Conservation (phyloP, 2,888 invertebrate species). For the Cephus nigrinus region DNA sequence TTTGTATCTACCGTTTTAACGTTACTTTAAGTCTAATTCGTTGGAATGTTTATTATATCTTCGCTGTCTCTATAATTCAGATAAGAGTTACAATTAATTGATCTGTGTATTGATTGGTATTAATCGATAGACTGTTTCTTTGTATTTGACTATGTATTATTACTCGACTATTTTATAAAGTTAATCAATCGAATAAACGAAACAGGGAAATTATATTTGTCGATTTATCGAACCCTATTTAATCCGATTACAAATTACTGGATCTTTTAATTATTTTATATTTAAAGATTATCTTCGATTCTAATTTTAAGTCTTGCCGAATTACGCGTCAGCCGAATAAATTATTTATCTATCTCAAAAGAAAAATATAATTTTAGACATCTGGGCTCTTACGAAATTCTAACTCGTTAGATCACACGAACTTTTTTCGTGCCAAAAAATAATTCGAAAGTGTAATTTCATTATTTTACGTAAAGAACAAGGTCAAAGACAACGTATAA, state of each 20-base stretch:
- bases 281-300: background rate
- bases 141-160: no score
- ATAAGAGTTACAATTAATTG: background rate
- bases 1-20: background rate
- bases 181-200: background rate
- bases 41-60: background rate
- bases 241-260: background rate
- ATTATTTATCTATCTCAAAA: no score
- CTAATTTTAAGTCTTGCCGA: background rate
- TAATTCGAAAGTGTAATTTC: background rate
- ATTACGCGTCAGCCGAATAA: no score
- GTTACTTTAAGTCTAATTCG: background rate
- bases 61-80: background rate
- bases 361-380: no score
- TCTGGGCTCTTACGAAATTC: no score
- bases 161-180: background rate
- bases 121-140: no score
- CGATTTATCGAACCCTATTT: background rate
- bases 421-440: background rate
- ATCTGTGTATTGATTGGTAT: background rate
- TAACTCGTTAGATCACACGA: no score
- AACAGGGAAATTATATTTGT: background rate
- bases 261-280: background rate
- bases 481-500: no score
- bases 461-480: no score